Evolutionary conservation across 2,888 invertebrate species (phyloP), one percentile per base, ranked within the genome.

Genomic region (Pyrocoelia pectoralis): DNA sequence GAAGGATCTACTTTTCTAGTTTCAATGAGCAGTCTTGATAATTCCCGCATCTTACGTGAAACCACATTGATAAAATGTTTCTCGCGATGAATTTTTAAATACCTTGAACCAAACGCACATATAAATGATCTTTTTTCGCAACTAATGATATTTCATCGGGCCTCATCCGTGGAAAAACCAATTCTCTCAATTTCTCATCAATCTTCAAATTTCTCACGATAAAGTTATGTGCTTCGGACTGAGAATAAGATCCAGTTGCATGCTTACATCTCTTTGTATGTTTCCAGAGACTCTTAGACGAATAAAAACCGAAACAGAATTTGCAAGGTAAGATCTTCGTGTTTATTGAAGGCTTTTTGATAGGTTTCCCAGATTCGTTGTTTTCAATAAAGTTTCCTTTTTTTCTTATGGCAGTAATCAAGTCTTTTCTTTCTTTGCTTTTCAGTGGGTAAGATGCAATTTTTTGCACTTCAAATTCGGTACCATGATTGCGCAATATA

Each of bases 41-140:
- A 19, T 56, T 68, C 69, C 29, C 67, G 33, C 68, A 70, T 70
- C 61, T 70, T 68, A 18, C 67, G 28, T 4, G 60, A 67, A 18
- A 56, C 55, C 3, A 66, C 58, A 40, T 63, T 56, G 12, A 65
- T 46, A 15, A 60, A 67, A 59, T 68, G 67, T 14, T 61, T 67
- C 54, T 70, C 66, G 13, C 64, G 24, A 38, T 70, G 67, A 12
- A 14, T 43, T 49, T 65, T 61, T 17, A 68, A 33, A 56, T 68
- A 67, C 28, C 62, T n/a, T 19, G 61, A 61, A 40, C 56, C 67
- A 53, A 69, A 69, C 13, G 9, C 14, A n/a, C 41, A 41, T 10
- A 54, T 4, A 40, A 6, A 19, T 4, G 4, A 54, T 54, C 54
- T 10, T 54, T 40, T 50, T 67, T 67, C 8, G 61, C 60, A 18